phyloP scores from a whole-genome alignment of 2,113 vertebrate genomes.

The Bujurquina vittata region DNA sequence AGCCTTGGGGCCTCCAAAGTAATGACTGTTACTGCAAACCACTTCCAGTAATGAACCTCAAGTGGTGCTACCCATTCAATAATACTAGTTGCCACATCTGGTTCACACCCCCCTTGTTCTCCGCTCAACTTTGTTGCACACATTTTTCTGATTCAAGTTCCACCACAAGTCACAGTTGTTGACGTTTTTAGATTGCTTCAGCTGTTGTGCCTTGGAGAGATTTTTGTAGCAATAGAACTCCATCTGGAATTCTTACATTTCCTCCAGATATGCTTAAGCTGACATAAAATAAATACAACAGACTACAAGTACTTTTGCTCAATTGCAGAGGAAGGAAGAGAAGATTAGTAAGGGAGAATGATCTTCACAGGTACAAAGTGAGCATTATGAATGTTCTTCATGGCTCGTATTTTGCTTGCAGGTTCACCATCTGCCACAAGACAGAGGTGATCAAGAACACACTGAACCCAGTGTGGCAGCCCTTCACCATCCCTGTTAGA shows the following conservation, averaged over 20 bases:
- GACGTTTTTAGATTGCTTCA: neutral
- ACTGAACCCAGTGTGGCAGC: constrained; percentile 95
- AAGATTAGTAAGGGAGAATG: neutral
- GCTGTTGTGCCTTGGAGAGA: constrained; percentile 5
- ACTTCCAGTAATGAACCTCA: neutral
- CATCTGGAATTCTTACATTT: constrained; percentile 24
- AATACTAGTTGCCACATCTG: neutral
- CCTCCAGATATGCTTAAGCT: constrained; percentile 19
- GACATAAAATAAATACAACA: neutral
- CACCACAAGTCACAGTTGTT: neutral
- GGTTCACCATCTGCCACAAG: constrained; percentile 86
- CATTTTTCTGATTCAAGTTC: neutral
- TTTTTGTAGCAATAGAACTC: constrained; percentile 31
- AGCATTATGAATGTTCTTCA: constrained; percentile 2
- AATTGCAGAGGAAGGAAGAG: neutral
- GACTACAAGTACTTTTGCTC: neutral
- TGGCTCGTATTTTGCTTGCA: constrained; percentile 51
- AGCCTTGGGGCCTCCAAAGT: neutral
- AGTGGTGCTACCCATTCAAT: neutral
- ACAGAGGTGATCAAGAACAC: constrained; percentile 89
- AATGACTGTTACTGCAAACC: neutral
- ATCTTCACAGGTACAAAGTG: constrained; percentile 17
- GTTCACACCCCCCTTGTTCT: neutral
- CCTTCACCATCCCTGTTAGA: constrained; percentile 95
- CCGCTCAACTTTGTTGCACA: neutral